Evolutionary conservation across 2,888 invertebrate species (phyloP).

Genomic region (Punctoribates punctum): DNA sequence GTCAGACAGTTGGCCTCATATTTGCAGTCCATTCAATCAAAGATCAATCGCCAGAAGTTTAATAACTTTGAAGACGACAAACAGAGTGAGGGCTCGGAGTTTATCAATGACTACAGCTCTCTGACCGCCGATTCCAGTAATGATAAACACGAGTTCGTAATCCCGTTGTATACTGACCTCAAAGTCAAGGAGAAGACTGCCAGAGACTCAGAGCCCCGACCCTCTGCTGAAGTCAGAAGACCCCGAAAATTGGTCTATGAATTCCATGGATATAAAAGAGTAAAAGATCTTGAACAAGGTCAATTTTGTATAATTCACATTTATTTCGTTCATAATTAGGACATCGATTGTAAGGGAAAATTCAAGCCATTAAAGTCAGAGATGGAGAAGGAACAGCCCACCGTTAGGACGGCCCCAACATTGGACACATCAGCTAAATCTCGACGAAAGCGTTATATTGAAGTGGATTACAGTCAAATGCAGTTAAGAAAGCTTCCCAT

Average conservation of each 20-base stretch:
- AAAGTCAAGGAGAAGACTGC: background rate
- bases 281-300: background rate
- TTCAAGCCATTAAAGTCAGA: constrained; percentile 18
- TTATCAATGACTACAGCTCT: background rate
- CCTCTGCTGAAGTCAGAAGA: background rate
- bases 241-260: constrained; percentile 3
- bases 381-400: background rate
- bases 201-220: background rate
- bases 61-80: background rate
- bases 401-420: background rate
- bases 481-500: constrained; percentile 23
- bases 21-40: constrained; percentile 1
- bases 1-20: constrained; percentile 12
- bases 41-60: background rate
- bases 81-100: background rate
- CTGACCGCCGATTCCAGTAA: background rate
- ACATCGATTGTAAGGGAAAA: background rate
- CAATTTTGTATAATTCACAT: background rate
- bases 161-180: background rate
- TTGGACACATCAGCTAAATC: background rate
- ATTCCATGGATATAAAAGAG: background rate
- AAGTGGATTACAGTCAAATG: constrained; percentile 29
- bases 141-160: background rate
- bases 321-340: background rate
- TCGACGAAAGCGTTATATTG: constrained; percentile 11